Evolutionary conservation across 2,113 vertebrate species (phyloP).

Genomic region (Rhabdomys dilectus): DNA sequence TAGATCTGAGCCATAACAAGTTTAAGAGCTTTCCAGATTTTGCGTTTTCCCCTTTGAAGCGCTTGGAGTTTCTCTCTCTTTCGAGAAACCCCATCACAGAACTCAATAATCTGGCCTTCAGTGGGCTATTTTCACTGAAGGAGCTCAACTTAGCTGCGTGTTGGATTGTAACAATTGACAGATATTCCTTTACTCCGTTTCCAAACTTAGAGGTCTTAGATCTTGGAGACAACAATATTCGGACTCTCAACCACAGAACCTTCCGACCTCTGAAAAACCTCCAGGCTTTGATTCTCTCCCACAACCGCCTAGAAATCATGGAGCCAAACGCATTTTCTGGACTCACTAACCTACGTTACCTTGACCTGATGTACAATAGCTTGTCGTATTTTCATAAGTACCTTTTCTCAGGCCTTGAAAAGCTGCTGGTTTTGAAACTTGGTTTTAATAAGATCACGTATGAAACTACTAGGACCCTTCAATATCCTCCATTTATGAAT

Average conservation of each 20-base stretch:
- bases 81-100: constrained; percentile 88
- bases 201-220: constrained; percentile 86
- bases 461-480: constrained; percentile 76
- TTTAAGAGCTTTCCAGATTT: constrained; percentile 67
- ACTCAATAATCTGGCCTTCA: constrained; percentile 82
- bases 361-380: constrained; percentile 91
- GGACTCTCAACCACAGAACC: constrained; percentile 86
- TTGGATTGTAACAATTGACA: constrained; percentile 88
- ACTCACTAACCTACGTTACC: constrained; percentile 84
- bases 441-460: constrained; percentile 70
- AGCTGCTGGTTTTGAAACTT: constrained; percentile 78
- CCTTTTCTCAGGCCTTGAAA: constrained; percentile 58
- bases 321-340: constrained; percentile 83
- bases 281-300: constrained; percentile 88
- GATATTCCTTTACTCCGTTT: constrained; percentile 85
- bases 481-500: constrained; percentile 86
- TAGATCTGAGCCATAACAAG: constrained; percentile 83
- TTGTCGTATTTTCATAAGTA: constrained; percentile 74
- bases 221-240: constrained; percentile 90
- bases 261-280: constrained; percentile 85
- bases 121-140: constrained; percentile 82
- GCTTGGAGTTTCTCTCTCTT: constrained; percentile 85
- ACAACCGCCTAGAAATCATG: constrained; percentile 89
- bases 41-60: constrained; percentile 86
- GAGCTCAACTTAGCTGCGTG: constrained; percentile 92